These are phyloP conservation scores for Nemotelus pantherinus DNA, from an alignment of 2,888 invertebrate genomes.

Conservation along the genomic window DNA sequence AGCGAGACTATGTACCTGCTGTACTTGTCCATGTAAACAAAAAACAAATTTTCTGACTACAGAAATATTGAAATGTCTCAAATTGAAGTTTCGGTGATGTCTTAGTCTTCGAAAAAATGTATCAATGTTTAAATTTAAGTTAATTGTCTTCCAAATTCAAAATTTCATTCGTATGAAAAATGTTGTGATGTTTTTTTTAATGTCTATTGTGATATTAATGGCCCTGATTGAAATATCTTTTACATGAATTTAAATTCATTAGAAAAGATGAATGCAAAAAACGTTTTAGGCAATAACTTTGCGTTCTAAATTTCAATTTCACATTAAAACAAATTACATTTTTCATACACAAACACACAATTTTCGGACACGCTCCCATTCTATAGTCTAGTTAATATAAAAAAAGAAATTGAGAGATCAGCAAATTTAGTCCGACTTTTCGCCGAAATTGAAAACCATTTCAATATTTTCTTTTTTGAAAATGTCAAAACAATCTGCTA, in stretches of 20 bases:
- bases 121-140: background rate
- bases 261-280: too few relatives aligned
- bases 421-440: background rate
- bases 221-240: too few relatives aligned
- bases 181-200: background rate
- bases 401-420: background rate
- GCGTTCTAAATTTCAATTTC: too few relatives aligned
- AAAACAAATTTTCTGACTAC: background rate
- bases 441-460: slow-evolving; percentile 1
- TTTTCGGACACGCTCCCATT: slow-evolving; percentile 20
- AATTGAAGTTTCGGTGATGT: background rate
- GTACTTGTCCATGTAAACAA: too few relatives aligned
- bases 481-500: background rate
- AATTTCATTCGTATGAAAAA: background rate
- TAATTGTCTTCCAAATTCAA: slow-evolving; percentile 3
- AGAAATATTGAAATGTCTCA: slow-evolving; percentile 36
- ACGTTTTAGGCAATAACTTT: too few relatives aligned
- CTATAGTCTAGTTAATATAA: background rate
- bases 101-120: background rate
- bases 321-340: too few relatives aligned
- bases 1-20: too few relatives aligned
- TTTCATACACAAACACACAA: background rate
- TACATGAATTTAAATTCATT: too few relatives aligned
- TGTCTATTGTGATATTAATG: background rate
- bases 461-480: slow-evolving; percentile 24